Evolutionary conservation across 2,888 invertebrate species (phyloP), one percentile per base, ranked within the genome.

Genomic region (Clostera curtula): DNA sequence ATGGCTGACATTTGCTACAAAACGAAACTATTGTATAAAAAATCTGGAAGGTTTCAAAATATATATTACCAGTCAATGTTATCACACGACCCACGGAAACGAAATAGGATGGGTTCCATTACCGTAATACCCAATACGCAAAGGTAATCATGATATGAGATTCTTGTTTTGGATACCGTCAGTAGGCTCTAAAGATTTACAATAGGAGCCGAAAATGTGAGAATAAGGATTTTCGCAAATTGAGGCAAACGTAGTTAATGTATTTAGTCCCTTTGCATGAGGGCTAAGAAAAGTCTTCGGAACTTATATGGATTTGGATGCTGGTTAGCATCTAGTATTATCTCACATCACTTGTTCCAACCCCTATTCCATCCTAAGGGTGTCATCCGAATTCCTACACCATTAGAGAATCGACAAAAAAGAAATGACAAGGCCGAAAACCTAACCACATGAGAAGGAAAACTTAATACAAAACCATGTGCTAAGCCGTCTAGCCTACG

Each of bases 101-200:
- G 33, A 13, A 35, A 40, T 14, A 20, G 24, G 22, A 22, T 31
- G 11, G 14, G 1, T 20, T 27, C 23, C 25, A 32, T 39, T 28
- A 23, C 31, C 21, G 31, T 31, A 41, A 43, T 36, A 45, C 29
- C 35, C 36, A 48, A 43, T 45, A 48, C 48, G 36, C 35, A 40
- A 49, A 49, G 43, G 48, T 48, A 48, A 49, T 49, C 46, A 41
- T 34, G 46, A 39, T 46, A 34, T 35, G 36, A 43, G 48, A 48
- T 49, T 46, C 34, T 41, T 37, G 25, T 41, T 43, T 36, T 37
- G 41, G 48, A 49, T 49, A 39, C 36, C 30, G 48, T 46, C 48
- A 37, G 39, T 25, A 39, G 31, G 37, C 36, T 31, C 29, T 29
- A 33, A 41, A 46, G 48, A 43, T 48, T 37, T 40, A 37, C 30